A percentile compares a stretch with the other conserved stretches of the same genome.
phyloP scores from a whole-genome alignment of 2,113 vertebrate genomes.

The Phylloscopus trochiloides region DNA sequence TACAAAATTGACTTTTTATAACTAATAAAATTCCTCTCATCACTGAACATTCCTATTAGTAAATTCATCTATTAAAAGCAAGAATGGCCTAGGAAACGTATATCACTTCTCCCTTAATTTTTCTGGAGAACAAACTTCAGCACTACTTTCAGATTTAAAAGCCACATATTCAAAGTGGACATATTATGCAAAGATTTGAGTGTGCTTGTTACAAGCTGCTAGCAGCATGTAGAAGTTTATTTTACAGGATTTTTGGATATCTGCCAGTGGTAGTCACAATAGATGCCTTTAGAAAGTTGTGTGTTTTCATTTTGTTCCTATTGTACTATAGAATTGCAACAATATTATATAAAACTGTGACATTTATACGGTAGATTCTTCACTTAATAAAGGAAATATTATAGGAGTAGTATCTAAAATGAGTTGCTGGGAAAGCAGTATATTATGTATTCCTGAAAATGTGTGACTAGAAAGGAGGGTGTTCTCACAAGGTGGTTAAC shows the following conservation, averaged over 20 bases:
- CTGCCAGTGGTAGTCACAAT: neutral
- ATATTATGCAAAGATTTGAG: neutral
- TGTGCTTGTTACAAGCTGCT: neutral
- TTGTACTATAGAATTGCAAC: neutral
- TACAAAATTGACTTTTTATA: neutral
- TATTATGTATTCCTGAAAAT: neutral
- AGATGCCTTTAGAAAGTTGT: neutral
- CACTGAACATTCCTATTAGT: neutral
- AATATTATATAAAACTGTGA: neutral
- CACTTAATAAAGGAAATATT: neutral
- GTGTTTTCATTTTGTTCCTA: neutral
- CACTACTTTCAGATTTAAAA: neutral
- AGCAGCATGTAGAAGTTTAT: neutral
- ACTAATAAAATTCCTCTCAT: neutral
- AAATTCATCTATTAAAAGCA: neutral
- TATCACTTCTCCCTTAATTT: no score
- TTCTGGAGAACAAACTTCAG: neutral
- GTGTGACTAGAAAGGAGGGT: neutral
- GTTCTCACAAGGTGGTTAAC: neutral
- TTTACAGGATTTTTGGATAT: neutral
- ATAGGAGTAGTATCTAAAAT: neutral
- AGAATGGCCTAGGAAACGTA: neutral
- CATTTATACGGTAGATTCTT: neutral
- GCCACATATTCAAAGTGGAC: neutral
- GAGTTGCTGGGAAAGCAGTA: neutral